Evolutionary conservation across 2,797 vertebrate species (phyloP), one percentile per base, ranked within the genome.

Genomic region (Typhlichthys eigenmanni): DNA sequence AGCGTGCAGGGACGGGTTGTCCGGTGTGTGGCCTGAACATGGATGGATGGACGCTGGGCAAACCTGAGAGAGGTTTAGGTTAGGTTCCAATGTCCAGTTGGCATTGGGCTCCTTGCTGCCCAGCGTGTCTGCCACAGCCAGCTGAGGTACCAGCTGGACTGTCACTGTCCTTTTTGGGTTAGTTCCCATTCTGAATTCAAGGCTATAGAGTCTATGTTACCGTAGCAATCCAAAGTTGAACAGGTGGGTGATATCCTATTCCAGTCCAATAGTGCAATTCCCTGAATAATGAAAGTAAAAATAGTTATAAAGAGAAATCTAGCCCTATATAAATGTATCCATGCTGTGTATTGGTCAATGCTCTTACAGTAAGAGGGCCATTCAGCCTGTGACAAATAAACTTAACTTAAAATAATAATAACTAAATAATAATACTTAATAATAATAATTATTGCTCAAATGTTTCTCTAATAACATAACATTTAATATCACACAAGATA

Each of bases 121-220:
- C 70, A 84, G 77, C 7, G 74, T 57, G 64, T 94, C 93, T 52
- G 91, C 88, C 67, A 82, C 91, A 49, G 83, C 81, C 62, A 94
- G 80, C 83, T 91, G 64, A 73, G 93, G 80, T 58, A 92, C 87
- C 84, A 93, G 88, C 67, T 95, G 91, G 83, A 92, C 89, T 43
- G 93, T 93, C 64, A 94, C 89, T 62, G 95, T 92, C 83, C 93
- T 93, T 87, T 95, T 93, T 80, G 94, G 91, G 81, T 96, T 94
- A 64, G 96, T 96, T 91, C 95, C 97, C 97, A 98, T 98, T 84
- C 38, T 77, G 85, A 87, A 79, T 82, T 68, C 71, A 66, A 53
- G 13, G 60, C 62, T 74, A 74, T 67, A 74, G 57, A 76, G 76
- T 60, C 72, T 62, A 32, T 65, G 80, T 74, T 77, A 61, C 47